phyloP scores from a whole-genome alignment of 2,888 invertebrate species.

The Trisateles emortualis region DNA sequence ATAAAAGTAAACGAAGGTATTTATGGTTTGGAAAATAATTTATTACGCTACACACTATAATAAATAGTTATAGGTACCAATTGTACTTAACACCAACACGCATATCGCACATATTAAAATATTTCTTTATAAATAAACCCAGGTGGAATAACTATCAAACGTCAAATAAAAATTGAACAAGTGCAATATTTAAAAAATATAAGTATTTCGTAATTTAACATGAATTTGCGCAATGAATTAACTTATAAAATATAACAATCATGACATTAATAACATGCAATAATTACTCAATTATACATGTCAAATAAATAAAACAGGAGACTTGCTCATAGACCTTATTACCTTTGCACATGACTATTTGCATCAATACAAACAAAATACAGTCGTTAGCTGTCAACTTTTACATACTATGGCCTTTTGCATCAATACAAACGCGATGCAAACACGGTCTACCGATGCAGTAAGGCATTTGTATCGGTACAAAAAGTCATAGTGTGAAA shows the following conservation, averaged over 20 bases:
- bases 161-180: conserved; percentile 35
- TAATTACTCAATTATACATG: conserved; percentile 3
- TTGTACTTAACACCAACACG: conserved; percentile 21
- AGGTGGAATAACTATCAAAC: conserved; percentile 26
- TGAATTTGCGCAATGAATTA: conserved; percentile 29
- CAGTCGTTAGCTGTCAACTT: too few relatives aligned
- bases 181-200: conserved; percentile 21
- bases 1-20: neutral
- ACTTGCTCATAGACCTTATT: neutral
- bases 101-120: conserved; percentile 25
- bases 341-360: too few relatives aligned
- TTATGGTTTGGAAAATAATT: conserved; percentile 30
- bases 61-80: conserved; percentile 39
- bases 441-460: too few relatives aligned
- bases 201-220: conserved; percentile 33
- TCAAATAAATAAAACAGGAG: conserved; percentile 7
- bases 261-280: conserved; percentile 16
- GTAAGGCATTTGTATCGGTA: too few relatives aligned
- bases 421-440: too few relatives aligned
- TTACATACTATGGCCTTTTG: too few relatives aligned
- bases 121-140: conserved; percentile 35
- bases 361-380: too few relatives aligned
- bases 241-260: conserved; percentile 38
- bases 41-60: conserved; percentile 38
- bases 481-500: too few relatives aligned